These are phyloP conservation scores for Zosterops lateralis DNA, from an alignment of 2,113 vertebrate genomes.

Conservation along the genomic window DNA sequence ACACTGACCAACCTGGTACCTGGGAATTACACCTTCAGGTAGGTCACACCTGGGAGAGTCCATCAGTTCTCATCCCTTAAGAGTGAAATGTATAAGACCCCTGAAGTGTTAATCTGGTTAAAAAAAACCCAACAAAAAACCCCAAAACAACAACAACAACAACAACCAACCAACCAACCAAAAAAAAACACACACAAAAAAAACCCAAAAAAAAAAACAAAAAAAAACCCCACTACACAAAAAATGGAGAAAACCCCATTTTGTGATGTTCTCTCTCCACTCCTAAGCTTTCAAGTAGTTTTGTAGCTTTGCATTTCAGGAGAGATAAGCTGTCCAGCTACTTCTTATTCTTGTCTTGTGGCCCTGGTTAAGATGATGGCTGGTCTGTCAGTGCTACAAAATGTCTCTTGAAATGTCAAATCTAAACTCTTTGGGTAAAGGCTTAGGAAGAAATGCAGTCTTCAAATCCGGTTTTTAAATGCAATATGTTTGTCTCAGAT, in stretches of 20 bases:
- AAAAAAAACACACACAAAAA: background rate
- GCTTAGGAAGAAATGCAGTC: background rate
- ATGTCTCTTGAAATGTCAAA: constrained; percentile 6
- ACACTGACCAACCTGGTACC: constrained; percentile 90
- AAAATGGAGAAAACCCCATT: background rate
- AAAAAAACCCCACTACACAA: accelerated
- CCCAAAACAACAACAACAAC: too few relatives aligned
- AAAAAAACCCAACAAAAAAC: background rate
- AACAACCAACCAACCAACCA: too few relatives aligned
- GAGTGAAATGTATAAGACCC: background rate
- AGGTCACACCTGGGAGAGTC: background rate
- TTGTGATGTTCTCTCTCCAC: background rate
- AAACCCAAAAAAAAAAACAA: too few relatives aligned
- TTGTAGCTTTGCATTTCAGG: background rate
- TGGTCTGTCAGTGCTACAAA: background rate
- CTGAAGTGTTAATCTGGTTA: background rate
- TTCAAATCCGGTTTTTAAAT: background rate
- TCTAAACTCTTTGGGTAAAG: background rate
- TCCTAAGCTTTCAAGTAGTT: background rate
- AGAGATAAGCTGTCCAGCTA: background rate
- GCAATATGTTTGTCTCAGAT: background rate
- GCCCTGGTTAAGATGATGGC: background rate
- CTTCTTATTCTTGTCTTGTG: background rate
- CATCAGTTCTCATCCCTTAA: background rate
- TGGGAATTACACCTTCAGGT: constrained; percentile 98